phyloP scores from a whole-genome alignment of 2,888 invertebrate genomes.

The Phragmatobia fuliginosa region DNA sequence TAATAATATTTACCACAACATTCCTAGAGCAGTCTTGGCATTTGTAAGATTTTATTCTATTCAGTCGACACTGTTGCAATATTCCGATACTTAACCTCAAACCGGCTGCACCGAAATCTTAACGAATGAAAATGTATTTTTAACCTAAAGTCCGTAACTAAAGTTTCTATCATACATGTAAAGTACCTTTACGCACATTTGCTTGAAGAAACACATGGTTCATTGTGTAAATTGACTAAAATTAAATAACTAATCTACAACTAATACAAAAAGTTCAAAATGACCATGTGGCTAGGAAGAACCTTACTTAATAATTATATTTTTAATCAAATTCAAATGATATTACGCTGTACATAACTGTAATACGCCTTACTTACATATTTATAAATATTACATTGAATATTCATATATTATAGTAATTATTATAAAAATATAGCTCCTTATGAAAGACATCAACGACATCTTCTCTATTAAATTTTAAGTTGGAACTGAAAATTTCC shows the following conservation, averaged over 20 bases:
- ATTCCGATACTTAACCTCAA: not conserved
- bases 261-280: not conserved
- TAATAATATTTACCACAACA: not conserved
- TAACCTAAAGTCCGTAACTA: not conserved
- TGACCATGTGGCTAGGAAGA: not conserved
- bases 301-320: not conserved
- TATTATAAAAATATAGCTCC: conserved; percentile 16
- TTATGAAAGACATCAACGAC: conserved; percentile 66
- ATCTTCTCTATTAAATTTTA: conserved; percentile 23
- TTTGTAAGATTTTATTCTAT: not conserved
- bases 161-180: not conserved
- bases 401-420: not conserved
- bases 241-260: not conserved
- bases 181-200: not conserved
- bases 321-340: not conserved
- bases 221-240: not conserved
- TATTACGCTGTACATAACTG: not conserved
- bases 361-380: not conserved
- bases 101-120: not conserved
- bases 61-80: not conserved
- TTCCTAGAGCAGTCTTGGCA: too few relatives aligned
- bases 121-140: not conserved
- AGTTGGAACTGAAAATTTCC: too few relatives aligned
- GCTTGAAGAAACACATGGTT: not conserved
- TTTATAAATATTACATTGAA: too few relatives aligned